Conservation (phyloP, 2,888 invertebrate genomes). For the Leptothorax acervorum region DNA sequence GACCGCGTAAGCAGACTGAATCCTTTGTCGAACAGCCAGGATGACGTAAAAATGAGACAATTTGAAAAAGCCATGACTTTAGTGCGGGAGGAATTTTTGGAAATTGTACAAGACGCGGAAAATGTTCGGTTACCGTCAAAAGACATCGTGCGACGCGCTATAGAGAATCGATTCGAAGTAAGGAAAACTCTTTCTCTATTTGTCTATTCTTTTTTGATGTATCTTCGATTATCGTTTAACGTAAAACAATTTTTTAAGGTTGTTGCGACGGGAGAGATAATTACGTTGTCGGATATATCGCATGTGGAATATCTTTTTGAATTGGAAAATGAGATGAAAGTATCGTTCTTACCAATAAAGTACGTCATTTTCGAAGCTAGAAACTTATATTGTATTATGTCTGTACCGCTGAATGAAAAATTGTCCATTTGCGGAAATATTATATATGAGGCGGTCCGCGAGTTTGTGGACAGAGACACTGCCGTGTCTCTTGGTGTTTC, state of each 20-base stretch:
- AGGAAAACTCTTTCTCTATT: conserved; percentile 1
- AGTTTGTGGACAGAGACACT: too few relatives aligned
- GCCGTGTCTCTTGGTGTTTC: too few relatives aligned
- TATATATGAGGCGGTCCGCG: too few relatives aligned
- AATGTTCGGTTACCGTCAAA: conserved; percentile 96
- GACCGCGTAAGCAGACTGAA: conserved; percentile 92
- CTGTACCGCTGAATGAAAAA: too few relatives aligned
- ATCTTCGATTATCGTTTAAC: conserved; percentile 33
- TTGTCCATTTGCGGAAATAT: too few relatives aligned
- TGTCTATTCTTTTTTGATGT: not conserved
- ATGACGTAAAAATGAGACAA: conserved; percentile 87
- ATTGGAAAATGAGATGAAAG: conserved; percentile 91
- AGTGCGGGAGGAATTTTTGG: conserved; percentile 93
- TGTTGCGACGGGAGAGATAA: conserved; percentile 90
- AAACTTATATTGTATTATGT: too few relatives aligned
- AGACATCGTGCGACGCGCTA: conserved; percentile 90
- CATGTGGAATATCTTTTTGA: conserved; percentile 96
- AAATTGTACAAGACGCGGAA: conserved; percentile 87
- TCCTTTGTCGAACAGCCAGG: conserved; percentile 92
- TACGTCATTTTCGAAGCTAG: conserved; percentile 90
- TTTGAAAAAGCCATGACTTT: conserved; percentile 93
- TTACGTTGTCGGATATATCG: conserved; percentile 92
- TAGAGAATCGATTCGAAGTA: conserved; percentile 90
- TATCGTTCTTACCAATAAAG: conserved; percentile 89
- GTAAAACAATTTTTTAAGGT: conserved; percentile 69